Evolutionary conservation across 2,797 vertebrate genomes (phyloP).

Genomic region (Taenioides sp.): DNA sequence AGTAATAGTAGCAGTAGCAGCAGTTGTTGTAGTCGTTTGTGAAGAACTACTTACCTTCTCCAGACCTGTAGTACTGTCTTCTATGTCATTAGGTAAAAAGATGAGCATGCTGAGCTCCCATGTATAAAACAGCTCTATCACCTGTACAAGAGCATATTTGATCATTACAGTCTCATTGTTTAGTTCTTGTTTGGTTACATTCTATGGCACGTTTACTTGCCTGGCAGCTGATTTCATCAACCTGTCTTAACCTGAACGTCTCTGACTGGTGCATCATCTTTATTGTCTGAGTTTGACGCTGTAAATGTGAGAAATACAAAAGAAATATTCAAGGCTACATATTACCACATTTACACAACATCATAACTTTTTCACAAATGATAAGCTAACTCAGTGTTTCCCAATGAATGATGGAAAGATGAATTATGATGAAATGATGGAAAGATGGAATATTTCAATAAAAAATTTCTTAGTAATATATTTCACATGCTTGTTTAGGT

Average conservation of each 20-base stretch:
- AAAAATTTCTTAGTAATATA: too few relatives aligned
- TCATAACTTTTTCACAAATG: not conserved
- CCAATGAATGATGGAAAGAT: too few relatives aligned
- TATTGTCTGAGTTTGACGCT: constrained; percentile 77
- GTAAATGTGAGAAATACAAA: constrained; percentile 20
- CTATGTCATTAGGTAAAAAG: constrained; percentile 79
- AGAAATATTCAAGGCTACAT: too few relatives aligned
- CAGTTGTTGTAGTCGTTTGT: not conserved
- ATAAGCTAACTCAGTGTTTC: not conserved
- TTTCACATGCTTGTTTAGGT: too few relatives aligned
- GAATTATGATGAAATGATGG: too few relatives aligned
- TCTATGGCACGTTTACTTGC: constrained; percentile 20
- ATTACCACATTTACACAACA: not conserved
- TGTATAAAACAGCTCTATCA: constrained; percentile 83
- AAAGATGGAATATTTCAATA: too few relatives aligned
- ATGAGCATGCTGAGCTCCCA: constrained; percentile 85
- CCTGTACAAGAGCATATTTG: constrained; percentile 18
- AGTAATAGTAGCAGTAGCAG: not conserved
- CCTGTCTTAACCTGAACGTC: constrained; percentile 59
- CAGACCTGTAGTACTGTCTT: constrained; percentile 80
- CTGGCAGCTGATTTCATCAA: constrained; percentile 68
- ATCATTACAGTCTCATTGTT: not conserved
- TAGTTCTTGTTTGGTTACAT: not conserved
- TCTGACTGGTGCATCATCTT: constrained; percentile 83
- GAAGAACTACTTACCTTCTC: constrained; percentile 78